Base-by-base conservation (phyloP, 2,797 vertebrate genomes). In the Sebastes paucispinis region DNA sequence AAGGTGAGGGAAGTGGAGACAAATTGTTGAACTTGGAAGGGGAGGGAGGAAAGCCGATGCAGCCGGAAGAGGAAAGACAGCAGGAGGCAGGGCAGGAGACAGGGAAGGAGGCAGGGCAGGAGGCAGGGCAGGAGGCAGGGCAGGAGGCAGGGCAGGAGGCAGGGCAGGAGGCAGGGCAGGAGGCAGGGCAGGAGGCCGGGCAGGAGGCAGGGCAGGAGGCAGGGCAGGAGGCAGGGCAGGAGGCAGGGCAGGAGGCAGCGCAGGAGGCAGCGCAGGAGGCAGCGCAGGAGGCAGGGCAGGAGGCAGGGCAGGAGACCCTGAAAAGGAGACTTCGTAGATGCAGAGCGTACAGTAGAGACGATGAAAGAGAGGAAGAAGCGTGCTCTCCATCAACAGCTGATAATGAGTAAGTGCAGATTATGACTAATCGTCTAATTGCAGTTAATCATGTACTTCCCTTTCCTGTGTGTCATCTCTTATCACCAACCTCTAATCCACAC, bases 391-490 rank as follows among this genome's bases (percentile, higher is more conserved):
- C 59, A 18, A 13, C 74, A 10, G 58, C 67, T 4, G 20, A 80
- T 14, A 79, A 81, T 0, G 68, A 69, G 91, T 91, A 63, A 91
- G 92, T 83, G 20, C 60, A 59, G 7, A 29, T 3, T 55, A 4
- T 10, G 24, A 11, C 18, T 13, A 3, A 25, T 62, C 1, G 36
- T 54, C 6, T 11, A 7, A 2, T 1, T 22, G 6, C 6, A 36
- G 20, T 52, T 5, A 3, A n/a, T 13, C 20, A 4, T 31, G 8
- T 4, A 4, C 68, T 83, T 29, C 6, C 0, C 3, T 20, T 32
- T 54, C 29, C 16, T 18, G 7, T 2, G 0, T 29, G 0, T 70
- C 27, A 31, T 16, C 59, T 47, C 59, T 14, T 12, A 25, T 9
- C 1, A 50, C 47, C 18, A 2, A 1, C 68, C 4, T 67, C 22